Conservation (phyloP, 2,113 vertebrate genomes). For the Salvator merianae region DNA sequence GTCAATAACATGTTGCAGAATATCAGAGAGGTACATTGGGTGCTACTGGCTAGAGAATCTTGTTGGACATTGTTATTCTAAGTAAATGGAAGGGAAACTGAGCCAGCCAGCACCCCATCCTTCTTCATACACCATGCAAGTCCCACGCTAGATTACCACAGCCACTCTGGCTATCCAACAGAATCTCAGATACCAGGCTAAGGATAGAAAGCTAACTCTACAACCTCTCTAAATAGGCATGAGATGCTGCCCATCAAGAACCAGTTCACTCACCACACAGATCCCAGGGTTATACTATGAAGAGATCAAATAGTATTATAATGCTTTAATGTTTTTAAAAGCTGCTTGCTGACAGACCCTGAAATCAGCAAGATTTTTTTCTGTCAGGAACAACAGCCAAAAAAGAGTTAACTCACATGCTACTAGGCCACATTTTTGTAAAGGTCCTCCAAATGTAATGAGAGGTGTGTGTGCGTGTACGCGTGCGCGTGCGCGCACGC, state of each 20-base stretch:
- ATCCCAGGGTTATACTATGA: background rate
- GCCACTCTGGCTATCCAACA: background rate
- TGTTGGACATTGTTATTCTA: background rate
- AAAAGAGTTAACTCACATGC: no score
- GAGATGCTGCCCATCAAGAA: no score
- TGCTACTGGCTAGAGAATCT: background rate
- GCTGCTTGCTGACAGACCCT: no score
- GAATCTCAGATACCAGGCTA: background rate
- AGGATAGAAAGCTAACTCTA: background rate
- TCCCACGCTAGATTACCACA: background rate
- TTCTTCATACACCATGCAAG: background rate
- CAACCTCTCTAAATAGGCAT: background rate
- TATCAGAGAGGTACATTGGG: background rate
- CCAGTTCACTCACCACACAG: no score
- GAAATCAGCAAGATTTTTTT: no score
- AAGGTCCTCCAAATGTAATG: no score
- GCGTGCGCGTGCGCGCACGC: no score
- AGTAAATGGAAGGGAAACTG: background rate
- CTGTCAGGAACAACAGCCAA: no score
- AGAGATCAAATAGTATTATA: background rate
- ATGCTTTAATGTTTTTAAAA: background rate
- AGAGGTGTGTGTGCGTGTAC: no score
- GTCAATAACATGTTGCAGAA: no score
- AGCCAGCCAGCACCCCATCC: background rate
- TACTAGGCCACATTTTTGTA: no score